These are phyloP conservation scores for Atta texana DNA, from an alignment of 1,140 invertebrate genomes.

Conservation along the genomic window DNA sequence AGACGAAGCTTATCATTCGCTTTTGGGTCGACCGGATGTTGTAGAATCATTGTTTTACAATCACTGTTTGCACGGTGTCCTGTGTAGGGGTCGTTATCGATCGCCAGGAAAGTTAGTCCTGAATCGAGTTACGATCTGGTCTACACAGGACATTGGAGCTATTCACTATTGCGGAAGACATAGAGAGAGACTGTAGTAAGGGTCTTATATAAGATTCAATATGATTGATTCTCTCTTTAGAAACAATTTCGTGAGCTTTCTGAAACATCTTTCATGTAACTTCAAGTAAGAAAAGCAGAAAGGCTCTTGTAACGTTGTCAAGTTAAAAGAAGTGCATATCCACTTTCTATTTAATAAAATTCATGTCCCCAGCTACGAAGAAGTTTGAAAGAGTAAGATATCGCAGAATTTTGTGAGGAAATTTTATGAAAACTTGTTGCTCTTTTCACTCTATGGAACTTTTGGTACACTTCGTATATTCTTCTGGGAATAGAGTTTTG, in stretches of 20 bases:
- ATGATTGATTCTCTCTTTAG: neutral
- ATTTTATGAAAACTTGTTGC: constrained; percentile 62
- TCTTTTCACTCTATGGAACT: constrained; percentile 23
- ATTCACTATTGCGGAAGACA: neutral
- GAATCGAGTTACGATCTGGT: neutral
- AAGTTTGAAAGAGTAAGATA: constrained; percentile 2
- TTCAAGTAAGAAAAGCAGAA: constrained; percentile 8
- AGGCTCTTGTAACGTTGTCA: constrained; percentile 24
- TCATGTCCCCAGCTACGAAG: constrained; percentile 15
- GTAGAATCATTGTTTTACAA: constrained; percentile 35
- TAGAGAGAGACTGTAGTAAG: neutral
- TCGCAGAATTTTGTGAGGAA: constrained; percentile 46
- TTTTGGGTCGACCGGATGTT: constrained; percentile 52
- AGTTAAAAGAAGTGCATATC: constrained; percentile 31
- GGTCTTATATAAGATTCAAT: neutral
- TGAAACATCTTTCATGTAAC: neutral
- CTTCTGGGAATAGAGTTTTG: constrained; percentile 42
- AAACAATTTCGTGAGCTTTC: constrained; percentile 21
- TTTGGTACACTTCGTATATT: constrained; percentile 37
- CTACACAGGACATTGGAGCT: too few species aligned
- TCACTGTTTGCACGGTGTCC: neutral
- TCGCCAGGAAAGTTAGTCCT: neutral
- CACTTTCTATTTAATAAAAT: constrained; percentile 57
- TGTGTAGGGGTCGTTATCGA: neutral
- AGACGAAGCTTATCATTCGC: constrained; percentile 42